Evolutionary conservation across 2,797 vertebrate genomes (phyloP), one percentile per base, ranked within the genome.

Genomic region (Esox lucius): DNA sequence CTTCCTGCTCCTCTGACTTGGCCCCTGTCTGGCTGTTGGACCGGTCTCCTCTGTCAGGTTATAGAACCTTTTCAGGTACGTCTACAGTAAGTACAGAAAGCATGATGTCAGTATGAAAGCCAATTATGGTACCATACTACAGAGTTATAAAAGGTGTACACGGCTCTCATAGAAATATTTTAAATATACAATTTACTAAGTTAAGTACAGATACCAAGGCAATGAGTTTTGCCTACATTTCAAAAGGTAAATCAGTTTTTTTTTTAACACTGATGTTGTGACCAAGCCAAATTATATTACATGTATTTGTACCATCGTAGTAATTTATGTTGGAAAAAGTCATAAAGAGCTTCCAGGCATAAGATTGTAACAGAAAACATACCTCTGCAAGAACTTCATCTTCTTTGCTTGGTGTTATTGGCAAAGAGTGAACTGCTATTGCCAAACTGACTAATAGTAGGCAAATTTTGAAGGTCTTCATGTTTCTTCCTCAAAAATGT

Each of bases 61-160:
- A 31, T 31, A 31, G 28, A 96, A 95, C 53, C 84, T 93, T 82
- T 91, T 92, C 83, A 98, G 90, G 84, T 97, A 98, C 8, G 70
- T 88, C 96, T 98, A 84, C 11, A 28, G 3, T 51, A 79, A 64
- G 46, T 3, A 68, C 31, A 33, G 28, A 31, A 6, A 73, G 26
- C 15, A 9, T 35, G 56, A 46, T 22, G 5, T 11, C 8, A 31
- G 31, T 31, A 31, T 31, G 28, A 31, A 1, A 31, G 28, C 1
- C 28, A 3, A 31, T 42, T 42, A 42, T 42, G 9, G 9, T 42
- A 5, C 2, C 39, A 6, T 42, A 42, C 39, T 42, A 9, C 5
- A 42, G 39, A 6, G 51, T 15, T 53, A 53, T 3, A 16, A n/a
- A 2, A 16, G 53, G 51, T 53, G 12, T 53, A 53, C 3, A 19